Evolutionary conservation across 2,888 invertebrate species (phyloP).

Genomic region (Eulithis testata): DNA sequence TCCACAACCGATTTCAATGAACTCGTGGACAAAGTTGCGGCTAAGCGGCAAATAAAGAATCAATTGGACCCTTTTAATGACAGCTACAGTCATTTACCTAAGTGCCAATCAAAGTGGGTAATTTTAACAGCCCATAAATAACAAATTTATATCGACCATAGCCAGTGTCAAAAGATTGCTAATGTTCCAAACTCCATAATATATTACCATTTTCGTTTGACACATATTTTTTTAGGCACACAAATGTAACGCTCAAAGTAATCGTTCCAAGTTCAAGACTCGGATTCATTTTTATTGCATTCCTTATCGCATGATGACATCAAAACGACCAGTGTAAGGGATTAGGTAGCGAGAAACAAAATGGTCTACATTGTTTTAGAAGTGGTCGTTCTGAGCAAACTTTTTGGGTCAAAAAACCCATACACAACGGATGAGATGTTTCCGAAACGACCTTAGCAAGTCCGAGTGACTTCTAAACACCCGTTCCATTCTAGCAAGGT

Average conservation of each 20-base stretch:
- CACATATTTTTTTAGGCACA: constrained; percentile 19
- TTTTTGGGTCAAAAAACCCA: constrained; percentile 31
- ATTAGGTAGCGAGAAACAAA: constrained; percentile 29
- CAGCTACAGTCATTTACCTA: constrained; percentile 30
- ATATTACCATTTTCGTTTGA: constrained; percentile 18
- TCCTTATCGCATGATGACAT: constrained; percentile 33
- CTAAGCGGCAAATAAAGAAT: constrained; percentile 15
- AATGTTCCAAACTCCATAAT: constrained; percentile 20
- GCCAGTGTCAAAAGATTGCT: constrained; percentile 23
- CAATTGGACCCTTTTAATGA: constrained; percentile 19
- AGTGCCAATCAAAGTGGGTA: constrained; percentile 34
- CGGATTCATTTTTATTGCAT: constrained; percentile 28
- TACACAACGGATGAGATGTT: constrained; percentile 31
- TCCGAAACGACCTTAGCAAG: constrained; percentile 21
- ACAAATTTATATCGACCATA: constrained; percentile 24
- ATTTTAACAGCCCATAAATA: constrained; percentile 34
- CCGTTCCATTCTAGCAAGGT: constrained; percentile 22
- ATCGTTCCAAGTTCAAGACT: constrained; percentile 30
- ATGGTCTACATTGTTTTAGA: constrained; percentile 27
- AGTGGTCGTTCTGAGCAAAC: constrained; percentile 18
- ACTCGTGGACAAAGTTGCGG: too few species aligned
- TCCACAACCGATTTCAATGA: too few species aligned
- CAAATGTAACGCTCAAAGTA: constrained; percentile 20
- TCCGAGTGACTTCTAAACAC: constrained; percentile 23
- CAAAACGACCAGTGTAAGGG: constrained; percentile 19